Evolutionary conservation across 2,888 invertebrate genomes (phyloP).

Genomic region (Hydropsyche betteni): DNA sequence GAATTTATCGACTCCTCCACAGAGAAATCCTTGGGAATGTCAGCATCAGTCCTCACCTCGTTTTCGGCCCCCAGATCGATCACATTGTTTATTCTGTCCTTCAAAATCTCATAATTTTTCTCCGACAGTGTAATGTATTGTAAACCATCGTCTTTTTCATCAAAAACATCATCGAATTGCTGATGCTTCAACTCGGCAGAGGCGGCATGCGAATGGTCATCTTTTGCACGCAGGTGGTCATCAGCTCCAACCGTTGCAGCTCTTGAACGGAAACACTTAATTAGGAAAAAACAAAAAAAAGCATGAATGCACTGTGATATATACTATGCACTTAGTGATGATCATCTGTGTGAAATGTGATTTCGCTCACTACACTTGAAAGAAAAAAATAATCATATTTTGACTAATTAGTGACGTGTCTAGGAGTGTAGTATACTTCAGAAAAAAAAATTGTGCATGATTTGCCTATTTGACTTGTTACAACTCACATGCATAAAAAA

Average conservation of each 20-base stretch:
- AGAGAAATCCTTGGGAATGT: not conserved
- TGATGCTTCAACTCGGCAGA: not conserved
- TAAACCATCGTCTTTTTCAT: too few species aligned
- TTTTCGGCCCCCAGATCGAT: not conserved
- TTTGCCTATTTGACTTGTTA: too few species aligned
- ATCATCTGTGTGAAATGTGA: conserved; percentile 25
- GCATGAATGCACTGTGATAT: conserved; percentile 41
- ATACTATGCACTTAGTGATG: conserved; percentile 33
- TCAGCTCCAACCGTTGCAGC: conserved; percentile 28
- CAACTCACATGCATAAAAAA: too few species aligned
- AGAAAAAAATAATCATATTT: not conserved
- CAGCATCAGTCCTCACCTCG: not conserved
- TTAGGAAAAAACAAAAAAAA: conserved; percentile 42
- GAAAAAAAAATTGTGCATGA: too few species aligned
- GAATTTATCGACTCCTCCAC: not conserved
- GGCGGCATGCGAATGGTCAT: not conserved
- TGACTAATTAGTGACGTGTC: too few species aligned
- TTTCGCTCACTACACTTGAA: conserved; percentile 21
- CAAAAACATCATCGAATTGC: too few species aligned
- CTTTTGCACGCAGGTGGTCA: conserved; percentile 8
- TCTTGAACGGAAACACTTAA: conserved; percentile 42
- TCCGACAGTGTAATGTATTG: too few species aligned
- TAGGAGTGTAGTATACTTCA: too few species aligned
- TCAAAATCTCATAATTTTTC: not conserved
- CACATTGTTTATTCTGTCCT: not conserved